Base-by-base conservation (phyloP, 2,113 vertebrate genomes). In the Murina feae region DNA sequence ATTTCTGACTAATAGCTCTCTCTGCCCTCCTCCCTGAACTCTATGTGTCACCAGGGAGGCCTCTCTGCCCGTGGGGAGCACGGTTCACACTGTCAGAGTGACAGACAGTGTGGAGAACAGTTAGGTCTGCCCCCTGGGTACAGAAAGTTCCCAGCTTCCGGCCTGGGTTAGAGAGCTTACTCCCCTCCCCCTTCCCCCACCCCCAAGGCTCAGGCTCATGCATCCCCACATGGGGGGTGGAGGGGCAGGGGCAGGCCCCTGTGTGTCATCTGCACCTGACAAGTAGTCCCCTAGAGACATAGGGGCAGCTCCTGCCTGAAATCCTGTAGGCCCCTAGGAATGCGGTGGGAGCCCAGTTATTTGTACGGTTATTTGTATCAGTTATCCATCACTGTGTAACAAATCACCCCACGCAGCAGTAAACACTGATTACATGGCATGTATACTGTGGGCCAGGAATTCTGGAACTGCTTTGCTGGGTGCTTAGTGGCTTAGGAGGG, bases 151-250 rank as follows among this genome's bases (percentile, higher is more conserved):
- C 51, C 32, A 84, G 44, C 16, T 17, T 84, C 49, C 49, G 44
- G 42, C 49, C 35, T 2, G 25, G 23, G 23, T 63, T 30, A 30
- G 66, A 80, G 18, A 12, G 6, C 37, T 71, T 17, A 30, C 5
- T 68, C 53, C 7, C 14, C 0, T 10, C 23, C 18, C 13, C 4
- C 9, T 9, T 10, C 8, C 53, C 7, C 18, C 0, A 4, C n/a
- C 14, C 18, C 25, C 32, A 1, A 28, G 25, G 23, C 60, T 49
- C 23, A 18, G 30, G n/a, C 39, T 65, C 23, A 5, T 0, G 4
- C 32, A n/a, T n/a, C 55, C 2, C 49, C 5, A 11, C 4, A 4
- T 55, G 18, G 20, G 68, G 32, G 17, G 2, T 12, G 37, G 35
- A 28, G 25, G 10, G 1, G 28, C n/a, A 58, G 28, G 17, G 37